These are phyloP conservation scores for Coregonus clupeaformis DNA, from an alignment of 2,113 vertebrate genomes.

Conservation along the genomic window DNA sequence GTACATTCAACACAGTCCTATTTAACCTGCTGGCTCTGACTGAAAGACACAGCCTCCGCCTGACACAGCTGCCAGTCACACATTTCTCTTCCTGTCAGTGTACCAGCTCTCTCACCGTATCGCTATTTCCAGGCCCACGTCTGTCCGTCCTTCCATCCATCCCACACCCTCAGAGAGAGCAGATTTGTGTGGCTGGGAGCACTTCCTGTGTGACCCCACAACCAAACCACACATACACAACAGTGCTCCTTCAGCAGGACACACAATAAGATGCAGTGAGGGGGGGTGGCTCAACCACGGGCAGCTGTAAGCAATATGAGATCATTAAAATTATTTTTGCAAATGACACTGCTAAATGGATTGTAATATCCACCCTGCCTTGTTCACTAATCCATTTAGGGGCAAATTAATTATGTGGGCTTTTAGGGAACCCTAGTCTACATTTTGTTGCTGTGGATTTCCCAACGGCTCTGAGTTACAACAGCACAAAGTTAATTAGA, in stretches of 20 bases:
- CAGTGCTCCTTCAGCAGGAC: conserved; percentile 18
- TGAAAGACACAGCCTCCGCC: too few relatives aligned
- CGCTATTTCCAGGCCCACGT: conserved; percentile 33
- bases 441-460: conserved; percentile 52
- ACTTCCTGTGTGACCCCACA: conserved; percentile 36
- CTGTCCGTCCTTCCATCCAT: neutral
- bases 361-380: conserved; percentile 47
- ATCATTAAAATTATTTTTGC: conserved; percentile 65
- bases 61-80: neutral
- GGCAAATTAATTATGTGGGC: conserved; percentile 62
- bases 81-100: neutral
- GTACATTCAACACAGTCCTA: conserved; percentile 5
- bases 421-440: conserved; percentile 48
- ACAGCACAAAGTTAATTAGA: conserved; percentile 59
- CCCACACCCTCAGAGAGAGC: conserved; percentile 21
- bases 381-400: conserved; percentile 61
- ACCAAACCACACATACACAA: too few relatives aligned
- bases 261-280: conserved; percentile 8
- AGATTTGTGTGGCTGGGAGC: conserved; percentile 31
- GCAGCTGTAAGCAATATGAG: conserved; percentile 61
- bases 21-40: conserved; percentile 18
- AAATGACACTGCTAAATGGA: conserved; percentile 64
- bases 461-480: conserved; percentile 35
- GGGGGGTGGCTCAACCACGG: conserved; percentile 34
- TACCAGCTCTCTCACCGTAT: conserved; percentile 18